Evolutionary conservation across 2,888 invertebrate genomes (phyloP).

Genomic region (Apomyelois bistriatella): DNA sequence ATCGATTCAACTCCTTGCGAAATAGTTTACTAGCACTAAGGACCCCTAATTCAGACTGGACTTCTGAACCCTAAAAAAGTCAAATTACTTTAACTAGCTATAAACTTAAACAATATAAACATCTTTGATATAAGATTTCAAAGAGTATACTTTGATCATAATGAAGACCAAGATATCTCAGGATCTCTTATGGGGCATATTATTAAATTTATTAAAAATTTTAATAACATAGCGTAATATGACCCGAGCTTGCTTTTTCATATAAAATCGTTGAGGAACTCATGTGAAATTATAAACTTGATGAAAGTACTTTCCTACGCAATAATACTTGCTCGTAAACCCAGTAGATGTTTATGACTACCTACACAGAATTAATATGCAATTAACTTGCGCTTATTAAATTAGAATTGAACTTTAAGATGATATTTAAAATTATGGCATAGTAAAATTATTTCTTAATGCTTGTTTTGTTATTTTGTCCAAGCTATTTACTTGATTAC

Average conservation of each 20-base stretch:
- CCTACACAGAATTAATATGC: neutral
- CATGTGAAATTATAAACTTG: neutral
- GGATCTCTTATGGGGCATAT: too few relatives aligned
- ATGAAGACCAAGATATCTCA: too few relatives aligned
- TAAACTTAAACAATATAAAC: too few relatives aligned
- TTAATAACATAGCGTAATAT: neutral
- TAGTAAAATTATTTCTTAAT: constrained; percentile 9
- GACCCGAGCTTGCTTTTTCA: neutral
- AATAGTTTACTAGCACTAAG: too few relatives aligned
- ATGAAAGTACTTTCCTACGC: neutral
- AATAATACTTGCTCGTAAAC: neutral
- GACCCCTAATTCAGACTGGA: too few relatives aligned
- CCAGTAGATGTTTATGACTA: neutral
- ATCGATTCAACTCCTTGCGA: too few relatives aligned
- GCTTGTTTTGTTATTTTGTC: neutral
- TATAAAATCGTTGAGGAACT: neutral
- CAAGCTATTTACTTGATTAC: neutral
- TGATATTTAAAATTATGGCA: neutral
- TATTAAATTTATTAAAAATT: neutral
- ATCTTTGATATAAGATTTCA: too few relatives aligned
- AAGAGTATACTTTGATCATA: too few relatives aligned
- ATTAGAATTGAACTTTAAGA: neutral
- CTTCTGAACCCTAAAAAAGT: too few relatives aligned
- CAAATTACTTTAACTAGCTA: too few relatives aligned
- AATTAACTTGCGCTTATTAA: neutral